Percentiles rank a stretch among this genome's conserved stretches.
These are phyloP conservation scores for Drosophila prosaltans DNA, from an alignment of 1,140 invertebrate genomes.

Conservation along the genomic window DNA sequence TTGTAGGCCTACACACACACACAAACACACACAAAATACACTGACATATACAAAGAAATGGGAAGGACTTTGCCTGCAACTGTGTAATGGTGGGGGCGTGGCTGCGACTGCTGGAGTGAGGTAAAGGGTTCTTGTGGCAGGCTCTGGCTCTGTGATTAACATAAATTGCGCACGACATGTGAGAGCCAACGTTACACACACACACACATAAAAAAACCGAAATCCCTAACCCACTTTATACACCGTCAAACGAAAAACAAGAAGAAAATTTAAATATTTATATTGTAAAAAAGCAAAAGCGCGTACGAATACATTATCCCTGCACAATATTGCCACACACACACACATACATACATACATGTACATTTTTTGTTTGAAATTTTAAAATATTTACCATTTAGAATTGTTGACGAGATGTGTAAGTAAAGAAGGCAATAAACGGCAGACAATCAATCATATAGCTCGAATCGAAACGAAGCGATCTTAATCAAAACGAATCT, in stretches of 20 bases:
- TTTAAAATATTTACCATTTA: slow-evolving; percentile 36
- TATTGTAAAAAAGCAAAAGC: background rate
- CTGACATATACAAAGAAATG: background rate
- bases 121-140: slow-evolving; percentile 24
- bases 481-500: too few relatives aligned
- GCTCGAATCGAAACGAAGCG: too few relatives aligned
- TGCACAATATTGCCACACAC: too few relatives aligned
- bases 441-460: too few relatives aligned
- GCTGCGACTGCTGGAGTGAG: background rate
- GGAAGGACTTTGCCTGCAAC: slow-evolving; percentile 9
- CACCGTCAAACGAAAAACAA: background rate
- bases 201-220: slow-evolving; percentile 22
- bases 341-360: background rate
- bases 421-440: background rate
- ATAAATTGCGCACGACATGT: slow-evolving; percentile 70
- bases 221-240: background rate
- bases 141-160: slow-evolving; percentile 56
- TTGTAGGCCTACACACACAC: slow-evolving; percentile 53
- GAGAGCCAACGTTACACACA: slow-evolving; percentile 15
- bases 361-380: slow-evolving; percentile 26
- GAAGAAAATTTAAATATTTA: slow-evolving; percentile 7
- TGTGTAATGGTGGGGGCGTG: background rate
- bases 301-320: background rate
- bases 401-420: background rate
- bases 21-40: slow-evolving; percentile 19